Percentiles rank a stretch among this genome's conserved stretches.
Conservation (phyloP, 2,113 vertebrate species). For the Hippocampus comes region DNA sequence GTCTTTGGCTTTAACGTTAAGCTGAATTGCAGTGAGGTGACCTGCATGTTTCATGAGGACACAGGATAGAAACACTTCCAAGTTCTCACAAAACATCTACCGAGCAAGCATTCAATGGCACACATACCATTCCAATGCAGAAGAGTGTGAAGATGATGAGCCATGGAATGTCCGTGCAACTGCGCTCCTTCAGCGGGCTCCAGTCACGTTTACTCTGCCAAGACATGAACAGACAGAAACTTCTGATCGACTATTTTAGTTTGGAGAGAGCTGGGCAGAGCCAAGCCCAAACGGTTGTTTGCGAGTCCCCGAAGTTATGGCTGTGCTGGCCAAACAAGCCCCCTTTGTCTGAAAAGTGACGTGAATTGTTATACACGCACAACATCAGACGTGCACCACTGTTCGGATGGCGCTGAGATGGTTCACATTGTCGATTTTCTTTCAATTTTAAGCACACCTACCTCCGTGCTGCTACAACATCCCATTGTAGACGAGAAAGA, state of each 20-base stretch:
- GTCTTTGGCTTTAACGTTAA: background rate
- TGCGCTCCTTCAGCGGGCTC: conserved; percentile 89
- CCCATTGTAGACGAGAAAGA: background rate
- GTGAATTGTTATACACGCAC: background rate
- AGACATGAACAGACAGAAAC: conserved; percentile 29
- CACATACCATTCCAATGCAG: conserved; percentile 91
- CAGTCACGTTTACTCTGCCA: conserved; percentile 85
- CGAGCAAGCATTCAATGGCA: background rate
- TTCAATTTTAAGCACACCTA: background rate
- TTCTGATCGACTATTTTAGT: background rate
- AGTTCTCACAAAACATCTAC: background rate
- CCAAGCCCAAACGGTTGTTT: background rate
- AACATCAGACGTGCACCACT: background rate
- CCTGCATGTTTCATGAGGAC: background rate
- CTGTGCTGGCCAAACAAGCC: conserved; percentile 14
- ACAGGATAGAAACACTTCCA: background rate
- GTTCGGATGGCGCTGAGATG: background rate
- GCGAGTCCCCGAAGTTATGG: background rate
- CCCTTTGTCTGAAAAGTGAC: conserved; percentile 21
- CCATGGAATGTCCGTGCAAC: conserved; percentile 94
- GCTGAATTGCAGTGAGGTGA: background rate
- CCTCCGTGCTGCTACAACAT: conserved; percentile 9
- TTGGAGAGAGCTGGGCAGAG: background rate
- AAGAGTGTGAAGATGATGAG: conserved; percentile 86
- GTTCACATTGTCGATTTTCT: background rate